phyloP scores from a whole-genome alignment of 2,113 vertebrate genomes.

The Sinosuthora webbiana region DNA sequence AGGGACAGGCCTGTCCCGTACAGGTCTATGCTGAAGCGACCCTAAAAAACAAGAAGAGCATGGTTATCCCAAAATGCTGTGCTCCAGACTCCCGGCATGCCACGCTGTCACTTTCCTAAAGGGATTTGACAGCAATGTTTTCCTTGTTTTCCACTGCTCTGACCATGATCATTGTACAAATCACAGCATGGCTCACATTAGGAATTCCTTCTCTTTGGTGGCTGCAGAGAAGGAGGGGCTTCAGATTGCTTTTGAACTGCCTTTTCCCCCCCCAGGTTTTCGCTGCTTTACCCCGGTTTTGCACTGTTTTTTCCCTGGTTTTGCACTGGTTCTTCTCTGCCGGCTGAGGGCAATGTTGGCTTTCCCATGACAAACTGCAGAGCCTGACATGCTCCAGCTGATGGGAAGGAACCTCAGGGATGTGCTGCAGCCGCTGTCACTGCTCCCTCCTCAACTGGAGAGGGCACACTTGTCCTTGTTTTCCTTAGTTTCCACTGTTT shows the following conservation, averaged over 20 bases:
- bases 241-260: not conserved
- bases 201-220: not conserved
- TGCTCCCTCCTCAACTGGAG: constrained; percentile 11
- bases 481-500: not conserved
- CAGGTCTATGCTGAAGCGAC: constrained; percentile 91
- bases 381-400: not conserved
- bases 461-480: constrained; percentile 26
- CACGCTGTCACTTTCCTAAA: constrained; percentile 17
- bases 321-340: not conserved
- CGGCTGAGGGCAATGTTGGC: constrained; percentile 69
- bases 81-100: not conserved
- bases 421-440: not conserved
- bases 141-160: not conserved
- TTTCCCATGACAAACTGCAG: not conserved
- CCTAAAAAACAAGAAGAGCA: constrained; percentile 72
- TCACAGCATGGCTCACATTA: not conserved
- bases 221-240: not conserved
- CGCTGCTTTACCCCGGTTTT: not conserved
- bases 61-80: not conserved
- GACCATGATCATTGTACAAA: not conserved
- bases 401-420: not conserved
- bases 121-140: not conserved
- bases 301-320: not conserved
- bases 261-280: not conserved
- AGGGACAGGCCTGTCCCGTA: constrained; percentile 88